phyloP scores from a whole-genome alignment of 2,113 vertebrate genomes.

The Murina feae region DNA sequence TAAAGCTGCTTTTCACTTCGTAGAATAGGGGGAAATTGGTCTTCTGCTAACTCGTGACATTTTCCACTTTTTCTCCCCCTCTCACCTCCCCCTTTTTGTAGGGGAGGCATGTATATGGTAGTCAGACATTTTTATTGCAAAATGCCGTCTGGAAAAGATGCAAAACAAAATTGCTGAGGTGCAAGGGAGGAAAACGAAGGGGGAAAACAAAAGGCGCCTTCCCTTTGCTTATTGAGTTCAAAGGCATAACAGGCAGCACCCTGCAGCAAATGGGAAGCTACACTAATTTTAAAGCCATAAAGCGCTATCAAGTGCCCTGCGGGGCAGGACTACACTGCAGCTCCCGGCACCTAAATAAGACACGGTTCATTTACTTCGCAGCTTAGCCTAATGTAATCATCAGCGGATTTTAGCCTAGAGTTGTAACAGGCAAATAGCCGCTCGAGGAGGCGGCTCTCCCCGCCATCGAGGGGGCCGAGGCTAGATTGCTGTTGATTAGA shows the following conservation, averaged over 20 bases:
- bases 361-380: slow-evolving; percentile 89
- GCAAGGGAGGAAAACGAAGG: slow-evolving; percentile 59
- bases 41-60: neutral
- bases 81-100: neutral
- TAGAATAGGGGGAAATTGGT: neutral
- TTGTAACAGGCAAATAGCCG: slow-evolving; percentile 85
- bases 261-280: slow-evolving; percentile 86
- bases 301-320: slow-evolving; percentile 86
- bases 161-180: slow-evolving; percentile 85
- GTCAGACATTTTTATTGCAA: slow-evolving; percentile 86
- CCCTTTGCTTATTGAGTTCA: slow-evolving; percentile 89
- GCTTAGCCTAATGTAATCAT: slow-evolving; percentile 92
- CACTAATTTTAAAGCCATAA: slow-evolving; percentile 92
- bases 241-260: slow-evolving; percentile 87
- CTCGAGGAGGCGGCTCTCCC: slow-evolving; percentile 80
- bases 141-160: slow-evolving; percentile 86
- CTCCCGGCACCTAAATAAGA: slow-evolving; percentile 90
- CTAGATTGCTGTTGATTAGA: slow-evolving; percentile 86
- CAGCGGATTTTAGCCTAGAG: slow-evolving; percentile 86
- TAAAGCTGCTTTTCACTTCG: slow-evolving; percentile 47
- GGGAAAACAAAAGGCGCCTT: slow-evolving; percentile 79
- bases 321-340: slow-evolving; percentile 84
- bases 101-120: slow-evolving; percentile 48
- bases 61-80: neutral
- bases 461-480: slow-evolving; percentile 81